Conservation (phyloP, 2,888 invertebrate species). For the Auanema freiburgensis region DNA sequence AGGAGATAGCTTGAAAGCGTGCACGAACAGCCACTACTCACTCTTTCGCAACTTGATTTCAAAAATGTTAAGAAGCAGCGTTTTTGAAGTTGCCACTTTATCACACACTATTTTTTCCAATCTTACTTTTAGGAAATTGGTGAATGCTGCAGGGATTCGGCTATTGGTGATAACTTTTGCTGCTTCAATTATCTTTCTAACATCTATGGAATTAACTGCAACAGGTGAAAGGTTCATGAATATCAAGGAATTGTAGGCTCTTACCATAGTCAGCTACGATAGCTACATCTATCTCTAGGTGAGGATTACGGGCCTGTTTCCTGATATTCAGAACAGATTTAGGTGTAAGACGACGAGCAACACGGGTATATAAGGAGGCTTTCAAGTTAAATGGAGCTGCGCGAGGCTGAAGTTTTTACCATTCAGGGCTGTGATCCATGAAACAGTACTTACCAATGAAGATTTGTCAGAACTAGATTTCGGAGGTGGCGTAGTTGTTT, state of each 20-base stretch:
- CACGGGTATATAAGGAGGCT: constrained; percentile 15
- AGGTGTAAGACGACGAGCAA: constrained; percentile 13
- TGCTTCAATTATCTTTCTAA: background rate
- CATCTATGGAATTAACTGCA: constrained; percentile 13
- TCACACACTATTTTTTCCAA: too few relatives aligned
- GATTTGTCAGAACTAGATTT: too few relatives aligned
- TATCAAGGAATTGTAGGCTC: background rate
- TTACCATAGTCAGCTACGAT: too few relatives aligned
- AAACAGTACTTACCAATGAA: too few relatives aligned
- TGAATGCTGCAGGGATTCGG: background rate
- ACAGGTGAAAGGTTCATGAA: background rate
- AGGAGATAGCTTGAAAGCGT: too few relatives aligned
- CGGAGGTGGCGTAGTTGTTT: too few relatives aligned
- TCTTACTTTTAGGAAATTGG: constrained; percentile 6
- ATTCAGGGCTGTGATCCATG: background rate
- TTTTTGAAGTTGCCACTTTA: too few relatives aligned
- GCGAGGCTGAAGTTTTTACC: background rate
- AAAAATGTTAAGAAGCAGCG: too few relatives aligned
- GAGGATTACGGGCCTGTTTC: constrained; percentile 13
- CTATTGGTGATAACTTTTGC: constrained; percentile 1
- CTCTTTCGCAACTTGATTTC: too few relatives aligned
- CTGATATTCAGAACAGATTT: constrained; percentile 12
- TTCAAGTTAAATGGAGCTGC: constrained; percentile 10
- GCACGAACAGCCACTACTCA: too few relatives aligned
- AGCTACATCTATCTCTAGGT: background rate